A percentile compares a stretch with the other conserved stretches of the same genome.
phyloP scores from a whole-genome alignment of 2,888 invertebrate species.

The Lumbricus terrestris region DNA sequence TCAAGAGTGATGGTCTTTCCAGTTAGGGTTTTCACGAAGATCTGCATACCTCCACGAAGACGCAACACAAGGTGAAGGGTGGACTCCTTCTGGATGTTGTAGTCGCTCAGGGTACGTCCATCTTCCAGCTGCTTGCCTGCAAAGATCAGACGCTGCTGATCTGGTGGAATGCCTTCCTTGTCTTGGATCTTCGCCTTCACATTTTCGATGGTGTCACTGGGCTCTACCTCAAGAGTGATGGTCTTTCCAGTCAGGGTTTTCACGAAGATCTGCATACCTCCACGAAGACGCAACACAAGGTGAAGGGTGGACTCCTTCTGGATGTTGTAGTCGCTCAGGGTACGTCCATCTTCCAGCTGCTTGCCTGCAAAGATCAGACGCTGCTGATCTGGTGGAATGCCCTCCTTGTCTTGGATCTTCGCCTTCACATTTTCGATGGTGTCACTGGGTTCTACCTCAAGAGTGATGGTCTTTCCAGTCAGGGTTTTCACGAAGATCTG shows the following conservation, averaged over 20 bases:
- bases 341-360: conserved; percentile 65
- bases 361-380: conserved; percentile 83
- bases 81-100: conserved; percentile 88
- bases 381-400: conserved; percentile 55
- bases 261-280: conserved; percentile 53
- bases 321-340: conserved; percentile 32
- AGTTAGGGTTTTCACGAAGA: conserved; percentile 41
- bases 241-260: conserved; percentile 42
- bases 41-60: conserved; percentile 52
- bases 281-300: conserved; percentile 27
- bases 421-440: conserved; percentile 89
- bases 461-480: conserved; percentile 62
- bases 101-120: conserved; percentile 84
- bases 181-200: conserved; percentile 30
- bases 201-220: conserved; percentile 30
- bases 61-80: conserved; percentile 53
- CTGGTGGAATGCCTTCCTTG: conserved; percentile 30
- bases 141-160: conserved; percentile 63
- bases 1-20: conserved; percentile 53
- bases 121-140: conserved; percentile 93
- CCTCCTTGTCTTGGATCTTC: conserved; percentile 48
- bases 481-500: conserved; percentile 60
- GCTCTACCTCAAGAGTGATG: conserved; percentile 61
- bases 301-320: conserved; percentile 31
- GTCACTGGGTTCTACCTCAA: conserved; percentile 75